Base-by-base conservation (phyloP, 1,140 invertebrate genomes). In the Sycophila sp. region DNA sequence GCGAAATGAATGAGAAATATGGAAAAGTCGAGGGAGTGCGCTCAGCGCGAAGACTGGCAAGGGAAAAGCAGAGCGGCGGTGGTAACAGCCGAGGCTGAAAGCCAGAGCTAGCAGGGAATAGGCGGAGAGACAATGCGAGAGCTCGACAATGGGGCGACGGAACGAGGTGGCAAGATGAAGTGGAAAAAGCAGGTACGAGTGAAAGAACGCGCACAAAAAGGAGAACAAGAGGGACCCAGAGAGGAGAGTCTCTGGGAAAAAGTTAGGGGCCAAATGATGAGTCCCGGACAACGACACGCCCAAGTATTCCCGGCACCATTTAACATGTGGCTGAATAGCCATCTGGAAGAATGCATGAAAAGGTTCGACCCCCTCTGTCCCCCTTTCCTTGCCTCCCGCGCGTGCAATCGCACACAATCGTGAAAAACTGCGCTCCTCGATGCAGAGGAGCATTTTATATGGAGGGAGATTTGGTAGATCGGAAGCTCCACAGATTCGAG, bases 321-420 rank as follows among this genome's bases (percentile, higher is more conserved):
- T 78, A 80, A 78, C 76, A 76, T 77, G 75, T 77, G 71, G 67
- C 71, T 80, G 77, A 80, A 80, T 80, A 75, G 76, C 75, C 71
- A 76, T 76, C 71, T 71, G 53, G 55, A 76, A 78, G 75, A 80
- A 78, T 80, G 63, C 72, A 4, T 58, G 40, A 40, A 40, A 60
- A 42, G 56, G 17, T 60, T 4, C 32, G n/a, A 45, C 30, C 22
- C 26, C 10, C 7, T 32, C 17, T 56, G 8, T 19, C 36, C 42
- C 45, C 22, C 34, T 40, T 11, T 47, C 4, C 6, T 22, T 2
- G 5, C 1, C 10, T 45, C 42, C 42, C 13, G 17, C 42, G 19
- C 19, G 42, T 22, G n/a, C n/a, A n/a, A n/a, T n/a, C n/a, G n/a
- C n/a, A n/a, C n/a, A n/a, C n/a, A n/a, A n/a, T n/a, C n/a, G n/a